Conservation (phyloP, 2,888 invertebrate genomes). For the Drosophila subsilvestris region DNA sequence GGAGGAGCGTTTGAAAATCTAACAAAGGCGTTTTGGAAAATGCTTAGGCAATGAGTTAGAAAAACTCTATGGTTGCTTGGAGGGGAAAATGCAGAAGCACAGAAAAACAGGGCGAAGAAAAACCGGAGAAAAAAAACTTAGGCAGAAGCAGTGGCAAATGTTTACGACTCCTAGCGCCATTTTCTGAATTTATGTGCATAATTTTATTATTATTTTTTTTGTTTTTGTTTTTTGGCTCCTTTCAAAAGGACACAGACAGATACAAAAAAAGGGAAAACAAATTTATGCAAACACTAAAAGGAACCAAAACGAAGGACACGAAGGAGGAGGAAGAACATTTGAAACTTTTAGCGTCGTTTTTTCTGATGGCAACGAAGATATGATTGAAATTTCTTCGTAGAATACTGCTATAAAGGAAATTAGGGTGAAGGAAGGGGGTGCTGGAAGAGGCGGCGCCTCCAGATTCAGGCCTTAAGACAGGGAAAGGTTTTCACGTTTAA, state of each 20-base stretch:
- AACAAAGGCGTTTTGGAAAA: constrained; percentile 60
- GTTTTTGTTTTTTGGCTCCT: not conserved
- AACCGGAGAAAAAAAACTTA: constrained; percentile 24
- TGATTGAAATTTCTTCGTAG: constrained; percentile 62
- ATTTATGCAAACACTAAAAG: constrained; percentile 43
- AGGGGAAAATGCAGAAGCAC: not conserved
- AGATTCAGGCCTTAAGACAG: not conserved
- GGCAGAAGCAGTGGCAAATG: constrained; percentile 43
- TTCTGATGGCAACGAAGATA: constrained; percentile 21
- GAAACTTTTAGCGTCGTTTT: constrained; percentile 46
- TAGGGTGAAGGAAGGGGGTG: no score
- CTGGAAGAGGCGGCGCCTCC: not conserved
- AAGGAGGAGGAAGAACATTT: constrained; percentile 12
- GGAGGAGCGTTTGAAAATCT: constrained; percentile 37
- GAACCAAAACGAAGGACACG: constrained; percentile 24
- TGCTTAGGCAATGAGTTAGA: constrained; percentile 44
- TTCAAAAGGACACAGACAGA: constrained; percentile 35
- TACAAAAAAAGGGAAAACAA: constrained; percentile 18
- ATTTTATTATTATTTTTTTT: constrained; percentile 65
- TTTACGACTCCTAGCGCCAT: constrained; percentile 60
- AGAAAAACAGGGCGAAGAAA: constrained; percentile 12
- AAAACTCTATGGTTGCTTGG: constrained; percentile 31
- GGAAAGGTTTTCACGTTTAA: not conserved
- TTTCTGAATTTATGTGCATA: constrained; percentile 72
- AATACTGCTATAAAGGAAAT: no score